A percentile compares a stretch with the other conserved stretches of the same genome.
These are phyloP conservation scores for Heliconius hermathena DNA, from an alignment of 1,140 invertebrate genomes.

Conservation along the genomic window DNA sequence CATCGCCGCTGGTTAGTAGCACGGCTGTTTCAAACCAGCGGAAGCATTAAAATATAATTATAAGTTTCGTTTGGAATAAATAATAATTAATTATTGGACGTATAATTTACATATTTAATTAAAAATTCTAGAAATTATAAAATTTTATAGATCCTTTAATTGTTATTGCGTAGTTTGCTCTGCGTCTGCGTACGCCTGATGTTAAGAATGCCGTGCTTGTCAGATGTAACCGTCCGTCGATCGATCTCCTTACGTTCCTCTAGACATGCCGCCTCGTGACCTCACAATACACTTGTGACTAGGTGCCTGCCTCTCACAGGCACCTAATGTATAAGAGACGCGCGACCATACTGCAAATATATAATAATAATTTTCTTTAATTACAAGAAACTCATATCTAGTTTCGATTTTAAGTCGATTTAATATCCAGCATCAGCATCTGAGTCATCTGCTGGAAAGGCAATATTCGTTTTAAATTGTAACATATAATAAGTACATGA, in stretches of 20 bases:
- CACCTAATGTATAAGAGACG: too few species aligned
- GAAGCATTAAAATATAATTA: slow-evolving; percentile 7
- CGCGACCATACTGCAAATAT: too few species aligned
- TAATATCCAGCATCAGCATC: not conserved
- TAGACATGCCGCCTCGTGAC: too few species aligned
- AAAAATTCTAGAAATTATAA: not conserved
- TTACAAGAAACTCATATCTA: too few species aligned
- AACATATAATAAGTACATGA: not conserved
- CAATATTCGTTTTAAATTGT: not conserved
- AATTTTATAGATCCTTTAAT: not conserved
- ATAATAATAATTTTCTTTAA: too few species aligned
- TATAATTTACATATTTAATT: slow-evolving; percentile 3
- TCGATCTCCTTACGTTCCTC: not conserved
- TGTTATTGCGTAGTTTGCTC: not conserved
- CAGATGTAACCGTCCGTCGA: not conserved
- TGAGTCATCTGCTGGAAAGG: not conserved
- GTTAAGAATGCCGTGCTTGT: too few species aligned
- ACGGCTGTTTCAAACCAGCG: not conserved
- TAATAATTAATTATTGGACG: not conserved
- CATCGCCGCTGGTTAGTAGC: not conserved
- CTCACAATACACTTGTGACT: too few species aligned
- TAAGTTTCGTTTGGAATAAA: not conserved
- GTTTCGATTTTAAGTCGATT: not conserved
- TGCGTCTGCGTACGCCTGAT: not conserved
- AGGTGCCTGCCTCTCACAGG: too few species aligned